Evolutionary conservation across 2,113 vertebrate genomes (phyloP), one percentile per base, ranked within the genome.

Genomic region (Ciconia stormi): DNA sequence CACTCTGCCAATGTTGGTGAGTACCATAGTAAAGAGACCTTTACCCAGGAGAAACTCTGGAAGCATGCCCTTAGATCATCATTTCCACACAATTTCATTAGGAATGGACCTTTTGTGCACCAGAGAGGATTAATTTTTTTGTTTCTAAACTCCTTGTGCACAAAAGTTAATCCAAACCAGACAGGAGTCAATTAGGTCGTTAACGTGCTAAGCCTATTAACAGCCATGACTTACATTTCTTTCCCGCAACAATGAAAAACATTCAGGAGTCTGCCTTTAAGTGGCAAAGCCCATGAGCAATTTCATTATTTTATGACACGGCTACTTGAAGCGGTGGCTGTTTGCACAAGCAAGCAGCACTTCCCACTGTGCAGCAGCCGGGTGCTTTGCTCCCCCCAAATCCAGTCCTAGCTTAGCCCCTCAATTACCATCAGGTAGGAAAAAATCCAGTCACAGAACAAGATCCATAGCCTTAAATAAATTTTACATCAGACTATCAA

Each of bases 141-240:
- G 22, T 94, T 93, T 91, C 95, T 83, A 70, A 96, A 94, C 67
- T 72, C 50, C n/a, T 84, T 59, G 25, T 38, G 52, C 82, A 89
- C n/a, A 30, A 58, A 97, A 96, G 88, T 93, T 96, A 97, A 98
- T 96, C 89, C 95, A 94, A 96, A 92, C 50, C 72, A 97, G 83
- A 94, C 63, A 97, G 52, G 44, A 87, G 94, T 90, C 94, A 95
- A 96, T 69, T 93, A 96, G 94, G 94, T 87, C 38, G 0, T 90
- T 96, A 92, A 73, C 8, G 11, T 63, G 84, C 89, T 94, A 91
- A 97, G 90, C 90, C 85, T 93, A 91, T 90, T 89, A 93, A 81
- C 67, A 89, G 80, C 66, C 61, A 59, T 4, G 65, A 36, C 55
- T 97, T 97, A 70, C 50, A 93, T 86, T 86, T 97, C 87, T 93